A percentile compares a stretch with the other conserved stretches of the same genome.
Conservation (phyloP, 2,888 invertebrate genomes). For the Thyatira batis region DNA sequence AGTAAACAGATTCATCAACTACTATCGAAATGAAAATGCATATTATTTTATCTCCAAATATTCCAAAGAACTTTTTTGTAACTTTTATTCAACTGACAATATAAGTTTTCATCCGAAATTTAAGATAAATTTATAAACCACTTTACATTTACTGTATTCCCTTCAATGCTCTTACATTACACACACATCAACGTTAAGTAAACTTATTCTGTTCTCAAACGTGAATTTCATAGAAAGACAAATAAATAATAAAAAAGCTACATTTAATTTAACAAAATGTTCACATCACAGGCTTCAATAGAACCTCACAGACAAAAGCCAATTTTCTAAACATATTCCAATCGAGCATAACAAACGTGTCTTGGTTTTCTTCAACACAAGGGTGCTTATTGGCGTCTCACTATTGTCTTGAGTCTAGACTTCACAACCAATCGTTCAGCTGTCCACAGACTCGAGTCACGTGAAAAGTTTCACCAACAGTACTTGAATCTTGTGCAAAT, state of each 20-base stretch:
- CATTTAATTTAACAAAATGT: neutral
- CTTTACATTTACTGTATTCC: no score
- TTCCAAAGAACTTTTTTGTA: no score
- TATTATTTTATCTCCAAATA: no score
- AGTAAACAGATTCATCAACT: no score
- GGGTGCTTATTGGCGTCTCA: constrained; percentile 32
- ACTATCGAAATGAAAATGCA: no score
- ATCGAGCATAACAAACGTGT: neutral
- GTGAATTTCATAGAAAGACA: neutral
- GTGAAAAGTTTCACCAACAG: constrained; percentile 18
- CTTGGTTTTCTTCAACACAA: constrained; percentile 9
- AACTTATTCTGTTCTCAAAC: no score
- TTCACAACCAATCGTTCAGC: constrained; percentile 40
- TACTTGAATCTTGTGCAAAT: constrained; percentile 9
- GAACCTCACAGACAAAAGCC: constrained; percentile 5
- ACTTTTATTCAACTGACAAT: no score
- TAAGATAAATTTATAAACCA: no score
- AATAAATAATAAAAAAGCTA: neutral
- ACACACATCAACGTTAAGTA: no score
- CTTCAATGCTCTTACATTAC: no score
- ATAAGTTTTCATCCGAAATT: no score
- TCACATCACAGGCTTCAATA: neutral
- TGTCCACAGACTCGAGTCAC: constrained; percentile 16
- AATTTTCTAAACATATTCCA: constrained; percentile 19
- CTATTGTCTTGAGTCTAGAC: constrained; percentile 57